These are phyloP conservation scores for Lipotes vexillifer DNA, from an alignment of 2,113 vertebrate genomes.

Conservation along the genomic window DNA sequence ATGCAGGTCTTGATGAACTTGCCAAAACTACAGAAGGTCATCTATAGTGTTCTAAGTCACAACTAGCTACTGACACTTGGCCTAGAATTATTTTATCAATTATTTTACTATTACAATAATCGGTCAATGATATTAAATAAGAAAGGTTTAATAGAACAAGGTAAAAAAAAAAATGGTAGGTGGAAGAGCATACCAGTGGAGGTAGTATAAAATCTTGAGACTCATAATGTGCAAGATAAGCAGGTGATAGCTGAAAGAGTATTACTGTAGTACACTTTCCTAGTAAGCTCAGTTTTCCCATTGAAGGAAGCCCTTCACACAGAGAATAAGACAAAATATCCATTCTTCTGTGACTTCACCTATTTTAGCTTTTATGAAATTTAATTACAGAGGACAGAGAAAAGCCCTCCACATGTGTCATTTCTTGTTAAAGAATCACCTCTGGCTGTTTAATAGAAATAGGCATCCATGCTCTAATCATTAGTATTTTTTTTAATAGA, in stretches of 20 bases:
- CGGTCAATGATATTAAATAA: not conserved
- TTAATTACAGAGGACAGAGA: not conserved
- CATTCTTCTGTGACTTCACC: not conserved
- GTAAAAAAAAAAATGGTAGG: not conserved
- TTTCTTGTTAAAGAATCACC: not conserved
- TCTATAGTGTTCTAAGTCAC: not conserved
- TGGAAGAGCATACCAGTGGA: not conserved
- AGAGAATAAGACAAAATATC: not conserved
- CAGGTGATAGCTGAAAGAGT: not conserved
- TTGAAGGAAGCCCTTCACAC: not conserved
- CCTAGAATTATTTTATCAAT: not conserved
- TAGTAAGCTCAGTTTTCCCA: not conserved
- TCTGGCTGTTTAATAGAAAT: not conserved
- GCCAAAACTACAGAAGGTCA: not conserved
- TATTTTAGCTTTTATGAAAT: not conserved
- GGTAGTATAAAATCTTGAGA: not conserved
- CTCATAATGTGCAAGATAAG: not conserved
- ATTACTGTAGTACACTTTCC: not conserved
- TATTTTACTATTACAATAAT: not conserved
- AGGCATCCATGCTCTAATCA: not conserved
- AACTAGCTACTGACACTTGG: not conserved
- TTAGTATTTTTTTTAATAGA: not conserved
- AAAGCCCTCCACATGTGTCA: not conserved
- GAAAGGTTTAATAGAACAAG: not conserved
- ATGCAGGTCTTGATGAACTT: not conserved